These are phyloP conservation scores for Vulpes ferrilata DNA, from an alignment of 2,113 vertebrate genomes.

Conservation along the genomic window DNA sequence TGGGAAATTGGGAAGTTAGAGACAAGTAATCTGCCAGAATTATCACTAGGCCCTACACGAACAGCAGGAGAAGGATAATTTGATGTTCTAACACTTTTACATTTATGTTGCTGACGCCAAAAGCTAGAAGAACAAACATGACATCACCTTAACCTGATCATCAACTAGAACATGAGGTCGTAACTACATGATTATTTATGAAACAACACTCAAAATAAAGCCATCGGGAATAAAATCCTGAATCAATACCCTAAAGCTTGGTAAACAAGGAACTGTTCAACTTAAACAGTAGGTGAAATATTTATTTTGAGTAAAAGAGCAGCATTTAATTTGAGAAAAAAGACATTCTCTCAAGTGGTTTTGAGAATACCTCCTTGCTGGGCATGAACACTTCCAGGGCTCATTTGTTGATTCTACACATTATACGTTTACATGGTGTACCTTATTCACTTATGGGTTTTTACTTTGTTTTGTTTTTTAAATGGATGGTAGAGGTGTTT, in stretches of 20 bases:
- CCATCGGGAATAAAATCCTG: neutral
- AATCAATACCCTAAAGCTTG: neutral
- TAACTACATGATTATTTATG: neutral
- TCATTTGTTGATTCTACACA: conserved; percentile 5
- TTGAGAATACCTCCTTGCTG: neutral
- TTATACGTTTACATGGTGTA: neutral
- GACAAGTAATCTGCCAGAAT: neutral
- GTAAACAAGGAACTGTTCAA: neutral
- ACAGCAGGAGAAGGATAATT: neutral
- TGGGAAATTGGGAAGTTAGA: neutral
- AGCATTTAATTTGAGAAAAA: conserved; percentile 3
- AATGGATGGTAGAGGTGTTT: conserved; percentile 52
- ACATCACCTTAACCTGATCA: neutral
- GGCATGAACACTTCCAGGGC: neutral
- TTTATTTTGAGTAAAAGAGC: neutral
- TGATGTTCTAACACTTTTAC: neutral
- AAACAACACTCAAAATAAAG: neutral
- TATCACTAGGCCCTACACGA: neutral
- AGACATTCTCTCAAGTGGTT: neutral
- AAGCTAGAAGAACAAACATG: neutral
- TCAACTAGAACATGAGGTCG: neutral
- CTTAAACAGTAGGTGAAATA: neutral
- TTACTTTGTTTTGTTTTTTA: neutral
- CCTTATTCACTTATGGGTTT: neutral
- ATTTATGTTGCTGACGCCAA: neutral